Conservation (phyloP, 2,113 vertebrate species). For the Lepus europaeus region DNA sequence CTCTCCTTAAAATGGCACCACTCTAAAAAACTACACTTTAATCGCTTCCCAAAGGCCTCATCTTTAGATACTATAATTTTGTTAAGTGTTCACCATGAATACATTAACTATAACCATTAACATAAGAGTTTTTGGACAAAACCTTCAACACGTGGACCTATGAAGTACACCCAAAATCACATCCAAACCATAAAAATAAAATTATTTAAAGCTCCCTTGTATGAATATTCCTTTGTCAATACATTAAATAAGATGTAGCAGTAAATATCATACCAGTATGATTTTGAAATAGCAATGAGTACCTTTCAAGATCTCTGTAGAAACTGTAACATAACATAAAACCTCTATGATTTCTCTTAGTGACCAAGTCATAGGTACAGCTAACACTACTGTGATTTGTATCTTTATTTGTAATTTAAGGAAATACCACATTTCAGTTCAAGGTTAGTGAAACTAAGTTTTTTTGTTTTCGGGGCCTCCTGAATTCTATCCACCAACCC, state of each 20-base stretch:
- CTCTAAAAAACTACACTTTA: too few species aligned
- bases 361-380: background rate
- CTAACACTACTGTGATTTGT: background rate
- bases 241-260: conserved; percentile 3
- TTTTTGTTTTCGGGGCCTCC: background rate
- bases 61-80: too few species aligned
- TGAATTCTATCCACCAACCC: conserved; percentile 7
- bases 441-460: conserved; percentile 13
- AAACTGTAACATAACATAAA: conserved; percentile 45
- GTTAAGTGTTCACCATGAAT: too few species aligned
- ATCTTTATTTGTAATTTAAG: conserved; percentile 60
- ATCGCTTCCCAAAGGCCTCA: too few species aligned
- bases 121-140: too few species aligned
- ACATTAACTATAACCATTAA: too few species aligned
- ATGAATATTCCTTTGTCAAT: background rate
- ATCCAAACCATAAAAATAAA: too few species aligned
- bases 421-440: conserved; percentile 54
- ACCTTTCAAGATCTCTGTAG: conserved; percentile 39
- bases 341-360: conserved; percentile 46
- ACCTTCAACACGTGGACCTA: too few species aligned
- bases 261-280: background rate
- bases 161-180: too few species aligned
- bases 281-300: conserved; percentile 26
- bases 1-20: too few species aligned
- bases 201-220: too few species aligned